Base-by-base conservation (phyloP, 92 coral and sea anemone species). In the Chrysogorgia sp. region DNA sequence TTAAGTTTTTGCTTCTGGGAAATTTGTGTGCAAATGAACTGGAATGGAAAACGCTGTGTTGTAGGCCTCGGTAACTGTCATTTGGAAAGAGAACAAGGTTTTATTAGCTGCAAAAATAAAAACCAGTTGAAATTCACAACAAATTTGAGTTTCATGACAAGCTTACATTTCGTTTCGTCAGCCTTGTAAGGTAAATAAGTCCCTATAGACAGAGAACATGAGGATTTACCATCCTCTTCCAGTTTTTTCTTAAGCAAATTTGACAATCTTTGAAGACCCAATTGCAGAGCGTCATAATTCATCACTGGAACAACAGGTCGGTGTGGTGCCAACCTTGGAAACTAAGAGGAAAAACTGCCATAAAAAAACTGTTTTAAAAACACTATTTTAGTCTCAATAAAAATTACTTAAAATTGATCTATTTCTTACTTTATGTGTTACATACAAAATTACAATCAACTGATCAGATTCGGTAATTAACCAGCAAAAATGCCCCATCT, bases 401-500 rank as follows among this genome's bases (percentile, higher is more conserved):
- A 37, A 37, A 37, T 37, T 4, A 4, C 12, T 4, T 37, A 4
- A 4, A 12, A 5, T 37, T 5, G 43, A 12, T 4, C 5, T 37
- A 37, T 37, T 37, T 37, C 86, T 25, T 72, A 91, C 97, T 88
- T 91, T 91, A 76, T 91, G 97, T 7, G 65, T 82, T 28, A 81
- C 91, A 68, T 91, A 91, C 15, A 91, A 63, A 59, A 86, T 91
- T 20, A 91, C 90, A n/a, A 91, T 76, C 49, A 84, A 72, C 81
- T 91, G 88, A 30, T 78, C 70, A n/a, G 76, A 58, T 7, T 58
- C 30, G 35, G 80, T 47, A 6, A 37, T 30, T 7, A 83, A 55
- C 97, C 97, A 91, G 0, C 88, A 83, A 55, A 84, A 91, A 50
- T 89, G 97, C 30, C 97, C 97, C 93, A 91, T 80, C 67, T 91